These are phyloP conservation scores for Temnothorax nylanderi DNA, from an alignment of 1,140 invertebrate genomes.

Conservation along the genomic window DNA sequence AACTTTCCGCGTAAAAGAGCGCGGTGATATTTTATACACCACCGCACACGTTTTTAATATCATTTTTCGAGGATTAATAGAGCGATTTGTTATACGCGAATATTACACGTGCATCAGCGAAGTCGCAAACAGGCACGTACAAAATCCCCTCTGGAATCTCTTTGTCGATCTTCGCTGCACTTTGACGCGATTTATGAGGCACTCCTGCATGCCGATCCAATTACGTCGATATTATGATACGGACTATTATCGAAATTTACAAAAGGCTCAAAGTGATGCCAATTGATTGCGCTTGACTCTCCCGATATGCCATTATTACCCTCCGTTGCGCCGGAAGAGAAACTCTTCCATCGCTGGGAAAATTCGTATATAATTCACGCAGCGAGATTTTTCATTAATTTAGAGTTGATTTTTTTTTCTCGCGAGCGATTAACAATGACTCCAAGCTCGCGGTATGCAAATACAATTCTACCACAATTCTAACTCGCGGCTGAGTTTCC, in stretches of 20 bases:
- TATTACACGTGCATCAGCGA: neutral
- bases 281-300: conserved; percentile 11
- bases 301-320: neutral
- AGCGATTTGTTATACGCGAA: conserved; percentile 16
- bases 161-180: conserved; percentile 24
- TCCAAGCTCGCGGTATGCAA: neutral
- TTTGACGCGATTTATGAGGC: conserved; percentile 23
- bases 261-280: conserved; percentile 14
- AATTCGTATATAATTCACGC: neutral
- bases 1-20: neutral
- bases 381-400: neutral
- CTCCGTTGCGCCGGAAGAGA: neutral
- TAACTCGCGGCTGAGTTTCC: neutral
- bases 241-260: conserved; percentile 39
- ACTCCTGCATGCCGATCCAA: conserved; percentile 24
- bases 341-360: neutral
- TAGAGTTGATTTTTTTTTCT: neutral
- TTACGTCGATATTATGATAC: conserved; percentile 51
- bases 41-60: neutral
- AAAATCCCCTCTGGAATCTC: conserved; percentile 24
- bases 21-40: neutral
- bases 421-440: neutral
- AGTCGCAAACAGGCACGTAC: neutral
- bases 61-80: conserved; percentile 16
- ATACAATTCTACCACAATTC: neutral